phyloP scores from a whole-genome alignment of 2,888 invertebrate genomes.

The Eristalis tenax region DNA sequence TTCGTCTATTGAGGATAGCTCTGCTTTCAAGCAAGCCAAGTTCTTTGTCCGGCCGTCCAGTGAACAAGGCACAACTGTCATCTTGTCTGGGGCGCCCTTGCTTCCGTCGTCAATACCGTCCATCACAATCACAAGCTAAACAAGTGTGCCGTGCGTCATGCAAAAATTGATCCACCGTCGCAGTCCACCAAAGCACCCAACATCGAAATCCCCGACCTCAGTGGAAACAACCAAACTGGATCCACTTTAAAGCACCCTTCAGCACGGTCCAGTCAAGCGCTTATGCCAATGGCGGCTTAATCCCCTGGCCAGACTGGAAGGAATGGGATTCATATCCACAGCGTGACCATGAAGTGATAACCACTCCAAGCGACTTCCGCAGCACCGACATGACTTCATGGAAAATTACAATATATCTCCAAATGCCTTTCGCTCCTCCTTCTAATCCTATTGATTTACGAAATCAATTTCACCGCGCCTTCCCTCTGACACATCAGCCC shows the following conservation, averaged over 20 bases:
- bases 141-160: no score
- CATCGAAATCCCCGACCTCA: neutral
- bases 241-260: neutral
- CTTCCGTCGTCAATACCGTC: no score
- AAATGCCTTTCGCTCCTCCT: neutral
- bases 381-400: no score
- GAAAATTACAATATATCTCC: neutral
- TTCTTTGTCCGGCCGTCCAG: no score
- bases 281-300: neutral
- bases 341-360: neutral
- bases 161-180: no score
- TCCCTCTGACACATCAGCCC: conserved; percentile 20
- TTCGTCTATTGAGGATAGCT: no score
- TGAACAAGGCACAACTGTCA: no score
- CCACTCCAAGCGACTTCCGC: neutral
- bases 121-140: no score
- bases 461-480: conserved; percentile 54
- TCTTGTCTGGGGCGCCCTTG: no score
- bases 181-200: no score
- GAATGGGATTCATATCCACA: neutral
- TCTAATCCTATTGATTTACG: conserved; percentile 43
- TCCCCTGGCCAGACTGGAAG: neutral
- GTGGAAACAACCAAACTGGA: no score
- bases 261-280: neutral
- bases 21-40: no score